Percentiles rank a stretch among this genome's conserved stretches.
Conservation (phyloP, 2,888 invertebrate species). For the Tromatobia lineatoria region DNA sequence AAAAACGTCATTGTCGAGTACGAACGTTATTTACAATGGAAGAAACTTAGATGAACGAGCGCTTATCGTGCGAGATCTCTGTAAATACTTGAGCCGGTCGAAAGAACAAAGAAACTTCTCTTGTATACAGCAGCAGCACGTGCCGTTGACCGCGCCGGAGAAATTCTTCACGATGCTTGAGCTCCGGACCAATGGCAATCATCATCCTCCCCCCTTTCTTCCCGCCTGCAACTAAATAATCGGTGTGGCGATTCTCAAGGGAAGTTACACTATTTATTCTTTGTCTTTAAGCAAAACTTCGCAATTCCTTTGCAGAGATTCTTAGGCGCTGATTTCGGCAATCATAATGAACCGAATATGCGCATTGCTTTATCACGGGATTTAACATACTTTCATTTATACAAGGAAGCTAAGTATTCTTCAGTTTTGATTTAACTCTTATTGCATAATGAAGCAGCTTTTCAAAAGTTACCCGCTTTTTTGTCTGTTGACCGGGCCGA, state of each 20-base stretch:
- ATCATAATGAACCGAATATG: constrained; percentile 6
- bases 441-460: not conserved
- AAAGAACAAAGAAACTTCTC: not conserved
- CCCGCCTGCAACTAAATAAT: no score
- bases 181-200: not conserved
- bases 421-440: not conserved
- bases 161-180: not conserved
- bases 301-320: not conserved
- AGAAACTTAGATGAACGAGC: not conserved
- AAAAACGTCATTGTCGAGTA: not conserved
- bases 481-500: not conserved
- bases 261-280: no score
- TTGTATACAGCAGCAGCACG: not conserved
- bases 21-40: not conserved
- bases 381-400: not conserved
- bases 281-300: not conserved
- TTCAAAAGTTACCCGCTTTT: constrained; percentile 12
- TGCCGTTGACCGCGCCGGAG: not conserved
- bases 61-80: not conserved
- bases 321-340: not conserved
- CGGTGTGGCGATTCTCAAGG: not conserved
- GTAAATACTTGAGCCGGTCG: not conserved
- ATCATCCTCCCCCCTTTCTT: not conserved
- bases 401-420: not conserved
- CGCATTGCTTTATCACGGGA: not conserved